These are phyloP conservation scores for Apis cerana DNA, from an alignment of 1,140 invertebrate genomes.

Conservation along the genomic window DNA sequence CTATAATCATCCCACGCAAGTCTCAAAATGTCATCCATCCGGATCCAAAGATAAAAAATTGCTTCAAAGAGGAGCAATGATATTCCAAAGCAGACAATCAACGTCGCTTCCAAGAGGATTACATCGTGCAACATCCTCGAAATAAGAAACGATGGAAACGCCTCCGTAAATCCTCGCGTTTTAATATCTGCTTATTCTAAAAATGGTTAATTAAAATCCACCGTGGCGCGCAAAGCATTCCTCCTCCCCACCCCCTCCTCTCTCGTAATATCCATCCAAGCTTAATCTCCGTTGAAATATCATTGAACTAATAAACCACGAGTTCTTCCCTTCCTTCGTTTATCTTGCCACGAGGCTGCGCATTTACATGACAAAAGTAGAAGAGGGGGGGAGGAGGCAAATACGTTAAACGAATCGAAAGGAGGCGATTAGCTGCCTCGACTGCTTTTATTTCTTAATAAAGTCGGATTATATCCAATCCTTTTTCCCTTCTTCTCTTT, in stretches of 20 bases:
- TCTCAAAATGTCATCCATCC: not conserved
- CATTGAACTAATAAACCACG: slow-evolving; percentile 39
- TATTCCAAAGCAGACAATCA: not conserved
- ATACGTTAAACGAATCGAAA: slow-evolving; percentile 32
- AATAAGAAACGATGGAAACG: not conserved
- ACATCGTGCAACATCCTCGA: not conserved
- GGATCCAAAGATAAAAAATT: not conserved
- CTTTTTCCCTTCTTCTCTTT: not conserved
- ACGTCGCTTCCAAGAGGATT: not conserved
- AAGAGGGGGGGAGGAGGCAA: not conserved
- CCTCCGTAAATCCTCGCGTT: not conserved
- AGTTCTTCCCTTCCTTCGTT: not conserved
- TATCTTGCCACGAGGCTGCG: no score
- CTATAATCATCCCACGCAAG: not conserved
- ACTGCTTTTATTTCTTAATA: slow-evolving; percentile 36
- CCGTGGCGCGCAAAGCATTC: not conserved
- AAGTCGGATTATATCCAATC: slow-evolving; percentile 2
- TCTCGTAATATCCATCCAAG: slow-evolving; percentile 18
- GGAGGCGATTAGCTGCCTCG: not conserved
- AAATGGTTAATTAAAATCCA: slow-evolving; percentile 48
- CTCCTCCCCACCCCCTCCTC: not conserved
- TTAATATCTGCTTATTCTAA: slow-evolving; percentile 36
- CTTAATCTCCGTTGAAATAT: slow-evolving; percentile 47
- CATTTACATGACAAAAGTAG: slow-evolving; percentile 32
- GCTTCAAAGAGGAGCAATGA: not conserved